Conservation (phyloP, 2,113 vertebrate genomes). For the Zapornia atra region DNA sequence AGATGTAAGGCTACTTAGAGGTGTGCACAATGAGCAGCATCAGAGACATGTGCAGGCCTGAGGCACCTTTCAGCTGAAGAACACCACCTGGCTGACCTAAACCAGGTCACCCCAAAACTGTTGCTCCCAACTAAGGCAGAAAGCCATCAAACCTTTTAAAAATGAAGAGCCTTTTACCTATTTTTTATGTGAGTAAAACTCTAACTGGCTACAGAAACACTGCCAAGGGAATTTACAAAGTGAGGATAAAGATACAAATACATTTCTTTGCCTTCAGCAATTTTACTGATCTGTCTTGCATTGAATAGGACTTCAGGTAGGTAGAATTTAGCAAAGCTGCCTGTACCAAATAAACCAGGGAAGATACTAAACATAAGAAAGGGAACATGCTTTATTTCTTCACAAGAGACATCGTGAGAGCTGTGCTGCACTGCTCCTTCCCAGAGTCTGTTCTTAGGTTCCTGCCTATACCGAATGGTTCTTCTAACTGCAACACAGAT, state of each 20-base stretch:
- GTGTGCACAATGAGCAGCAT: not conserved
- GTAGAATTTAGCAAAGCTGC: not conserved
- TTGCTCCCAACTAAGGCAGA: not conserved
- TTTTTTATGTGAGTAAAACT: not conserved
- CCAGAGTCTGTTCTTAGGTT: not conserved
- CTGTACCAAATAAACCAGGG: not conserved
- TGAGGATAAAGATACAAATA: not conserved
- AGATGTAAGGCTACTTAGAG: not conserved
- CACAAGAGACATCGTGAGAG: not conserved
- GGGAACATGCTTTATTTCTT: not conserved
- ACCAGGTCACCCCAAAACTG: not conserved
- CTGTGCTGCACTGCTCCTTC: not conserved
- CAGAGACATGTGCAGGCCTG: fast-evolving
- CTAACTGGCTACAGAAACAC: not conserved
- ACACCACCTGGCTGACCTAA: not conserved
- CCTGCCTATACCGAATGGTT: not conserved
- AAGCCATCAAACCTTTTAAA: not conserved
- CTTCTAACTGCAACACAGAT: not conserved
- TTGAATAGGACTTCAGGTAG: not conserved
- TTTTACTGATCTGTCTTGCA: not conserved
- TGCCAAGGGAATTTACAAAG: not conserved
- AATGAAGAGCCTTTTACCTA: not conserved
- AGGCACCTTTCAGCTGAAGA: not conserved
- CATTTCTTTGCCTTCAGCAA: not conserved
- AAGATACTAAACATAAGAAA: not conserved